Evolutionary conservation across 2,113 vertebrate species (phyloP).

Genomic region (pig (Sus scrofa)): DNA sequence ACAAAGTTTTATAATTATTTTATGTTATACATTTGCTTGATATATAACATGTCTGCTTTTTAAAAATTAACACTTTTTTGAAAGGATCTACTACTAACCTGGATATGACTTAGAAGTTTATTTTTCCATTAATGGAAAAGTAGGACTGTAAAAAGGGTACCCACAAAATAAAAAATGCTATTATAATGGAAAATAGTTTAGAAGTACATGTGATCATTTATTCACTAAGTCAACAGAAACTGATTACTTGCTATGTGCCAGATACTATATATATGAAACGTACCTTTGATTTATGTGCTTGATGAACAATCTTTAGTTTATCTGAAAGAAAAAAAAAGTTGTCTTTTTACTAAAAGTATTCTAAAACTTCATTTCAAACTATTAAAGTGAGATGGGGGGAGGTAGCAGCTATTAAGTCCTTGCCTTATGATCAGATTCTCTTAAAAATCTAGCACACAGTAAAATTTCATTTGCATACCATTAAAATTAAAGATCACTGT

Average conservation of each 20-base stretch:
- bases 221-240: background rate
- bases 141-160: background rate
- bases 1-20: conserved; percentile 38
- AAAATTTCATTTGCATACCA: conserved; percentile 9
- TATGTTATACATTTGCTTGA: background rate
- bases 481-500: conserved; percentile 7
- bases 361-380: conserved; percentile 52
- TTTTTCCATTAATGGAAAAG: conserved; percentile 9
- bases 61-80: background rate
- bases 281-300: conserved; percentile 97
- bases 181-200: conserved; percentile 21
- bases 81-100: conserved; percentile 26
- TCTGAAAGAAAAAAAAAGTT: conserved; percentile 89
- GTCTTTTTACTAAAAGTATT: conserved; percentile 41
- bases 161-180: background rate
- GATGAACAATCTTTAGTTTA: conserved; percentile 97
- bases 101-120: background rate
- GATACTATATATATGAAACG: background rate
- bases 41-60: background rate
- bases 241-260: background rate
- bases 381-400: background rate
- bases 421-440: conserved; percentile 57
- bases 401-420: background rate
- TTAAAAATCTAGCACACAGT: conserved; percentile 38
- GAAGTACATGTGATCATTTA: background rate